These are phyloP conservation scores for Apodemus agrarius DNA, from an alignment of 2,797 vertebrate species.

Conservation along the genomic window DNA sequence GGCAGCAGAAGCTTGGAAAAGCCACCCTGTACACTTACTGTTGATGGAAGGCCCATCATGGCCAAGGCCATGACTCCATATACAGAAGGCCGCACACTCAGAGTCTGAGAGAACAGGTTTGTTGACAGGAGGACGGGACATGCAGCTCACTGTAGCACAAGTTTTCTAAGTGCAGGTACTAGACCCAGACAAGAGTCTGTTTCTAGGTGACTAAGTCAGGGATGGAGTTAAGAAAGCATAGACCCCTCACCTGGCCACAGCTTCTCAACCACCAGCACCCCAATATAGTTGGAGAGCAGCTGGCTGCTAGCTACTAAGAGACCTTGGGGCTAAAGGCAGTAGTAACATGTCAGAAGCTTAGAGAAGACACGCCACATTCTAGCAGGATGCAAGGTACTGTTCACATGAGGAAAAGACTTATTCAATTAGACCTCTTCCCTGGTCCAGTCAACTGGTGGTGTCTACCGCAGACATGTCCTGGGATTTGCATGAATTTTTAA, in stretches of 20 bases:
- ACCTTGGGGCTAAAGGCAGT: neutral
- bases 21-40: rapidly evolving
- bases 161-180: neutral
- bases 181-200: neutral
- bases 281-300: neutral
- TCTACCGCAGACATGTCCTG: neutral
- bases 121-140: neutral
- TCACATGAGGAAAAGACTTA: neutral
- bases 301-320: neutral
- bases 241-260: neutral
- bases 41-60: neutral
- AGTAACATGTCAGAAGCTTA: neutral
- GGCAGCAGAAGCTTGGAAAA: neutral
- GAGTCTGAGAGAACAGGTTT: neutral
- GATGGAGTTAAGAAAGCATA: neutral
- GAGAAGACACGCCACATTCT: neutral
- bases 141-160: neutral
- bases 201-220: neutral
- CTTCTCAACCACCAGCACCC: neutral
- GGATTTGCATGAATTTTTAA: neutral
- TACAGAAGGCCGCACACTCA: neutral
- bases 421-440: neutral
- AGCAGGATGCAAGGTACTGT: no score
- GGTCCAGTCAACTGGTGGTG: neutral
- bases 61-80: neutral